A percentile compares a stretch with the other conserved stretches of the same genome.
These are phyloP conservation scores for Melipona bicolor DNA, from an alignment of 2,888 invertebrate genomes.

Conservation along the genomic window DNA sequence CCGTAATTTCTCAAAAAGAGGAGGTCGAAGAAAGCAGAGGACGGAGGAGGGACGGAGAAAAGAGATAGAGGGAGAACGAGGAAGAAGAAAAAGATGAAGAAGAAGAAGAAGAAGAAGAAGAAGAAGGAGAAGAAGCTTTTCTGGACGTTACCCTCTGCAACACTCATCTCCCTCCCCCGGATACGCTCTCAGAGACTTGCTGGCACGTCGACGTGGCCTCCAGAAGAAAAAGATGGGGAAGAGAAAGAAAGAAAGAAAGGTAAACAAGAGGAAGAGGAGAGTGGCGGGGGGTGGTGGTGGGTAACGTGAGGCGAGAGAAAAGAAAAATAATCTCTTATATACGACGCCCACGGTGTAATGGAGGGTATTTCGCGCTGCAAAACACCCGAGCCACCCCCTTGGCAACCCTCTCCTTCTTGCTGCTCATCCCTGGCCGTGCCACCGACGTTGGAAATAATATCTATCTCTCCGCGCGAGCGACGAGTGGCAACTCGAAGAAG, in stretches of 20 bases:
- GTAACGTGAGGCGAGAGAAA: conserved; percentile 66
- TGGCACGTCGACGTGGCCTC: conserved; percentile 63
- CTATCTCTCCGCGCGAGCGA: conserved; percentile 73
- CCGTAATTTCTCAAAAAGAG: conserved; percentile 79
- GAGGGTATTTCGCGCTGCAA: conserved; percentile 82
- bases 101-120: neutral
- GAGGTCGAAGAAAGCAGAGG: neutral
- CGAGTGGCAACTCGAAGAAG: conserved; percentile 50
- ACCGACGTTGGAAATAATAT: conserved; percentile 79
- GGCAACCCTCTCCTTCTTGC: conserved; percentile 60
- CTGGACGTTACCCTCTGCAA: conserved; percentile 54
- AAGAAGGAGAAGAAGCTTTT: conserved; percentile 17
- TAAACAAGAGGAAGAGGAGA: conserved; percentile 53
- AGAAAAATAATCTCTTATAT: conserved; percentile 81
- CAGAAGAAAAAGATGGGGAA: conserved; percentile 40
- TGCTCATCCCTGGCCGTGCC: conserved; percentile 66
- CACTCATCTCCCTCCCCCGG: conserved; percentile 35
- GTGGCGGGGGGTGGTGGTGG: conserved; percentile 32
- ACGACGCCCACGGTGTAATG: conserved; percentile 81
- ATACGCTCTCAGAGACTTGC: conserved; percentile 59
- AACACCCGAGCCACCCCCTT: conserved; percentile 76
- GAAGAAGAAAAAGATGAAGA: neutral
- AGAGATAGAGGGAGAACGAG: too few relatives aligned
- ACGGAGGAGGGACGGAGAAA: neutral
- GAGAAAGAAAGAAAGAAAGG: conserved; percentile 39